A percentile compares a stretch with the other conserved stretches of the same genome.
Evolutionary conservation across 2,113 vertebrate genomes (phyloP).

Genomic region (Hemiscyllium ocellatum): DNA sequence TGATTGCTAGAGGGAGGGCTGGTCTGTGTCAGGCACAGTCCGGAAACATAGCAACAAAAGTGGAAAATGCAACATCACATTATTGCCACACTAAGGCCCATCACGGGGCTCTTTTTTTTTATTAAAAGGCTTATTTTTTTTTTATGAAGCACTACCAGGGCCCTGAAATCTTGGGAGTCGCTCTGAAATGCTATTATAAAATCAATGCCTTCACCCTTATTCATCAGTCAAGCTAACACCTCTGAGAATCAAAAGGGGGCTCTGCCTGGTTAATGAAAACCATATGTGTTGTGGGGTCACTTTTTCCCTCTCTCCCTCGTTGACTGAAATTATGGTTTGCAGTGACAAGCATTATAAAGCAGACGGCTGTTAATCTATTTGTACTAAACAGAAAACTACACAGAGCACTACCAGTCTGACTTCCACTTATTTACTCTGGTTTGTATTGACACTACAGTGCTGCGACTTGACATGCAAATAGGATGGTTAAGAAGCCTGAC

Average conservation of each 20-base stretch:
- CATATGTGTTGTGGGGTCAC: conserved; percentile 8
- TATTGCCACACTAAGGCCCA: neutral
- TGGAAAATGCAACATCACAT: neutral
- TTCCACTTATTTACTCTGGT: neutral
- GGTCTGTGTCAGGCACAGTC: neutral
- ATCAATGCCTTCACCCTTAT: neutral
- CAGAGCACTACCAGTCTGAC: neutral
- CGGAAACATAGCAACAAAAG: neutral
- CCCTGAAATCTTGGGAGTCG: neutral
- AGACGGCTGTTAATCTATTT: neutral
- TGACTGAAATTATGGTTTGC: neutral
- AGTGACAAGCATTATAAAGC: neutral
- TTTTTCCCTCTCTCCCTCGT: too few species aligned
- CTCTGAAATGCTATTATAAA: neutral
- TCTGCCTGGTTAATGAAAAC: neutral
- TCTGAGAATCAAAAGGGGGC: neutral
- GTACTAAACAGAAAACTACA: neutral
- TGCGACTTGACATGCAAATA: neutral
- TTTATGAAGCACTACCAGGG: neutral
- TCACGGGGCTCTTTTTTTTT: conserved; percentile 4
- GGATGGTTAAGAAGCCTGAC: neutral
- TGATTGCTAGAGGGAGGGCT: neutral
- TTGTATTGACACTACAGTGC: neutral
- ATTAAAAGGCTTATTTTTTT: neutral
- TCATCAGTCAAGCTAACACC: neutral